Conservation (phyloP, 2,113 vertebrate species). For the Malaclemys terrapin region DNA sequence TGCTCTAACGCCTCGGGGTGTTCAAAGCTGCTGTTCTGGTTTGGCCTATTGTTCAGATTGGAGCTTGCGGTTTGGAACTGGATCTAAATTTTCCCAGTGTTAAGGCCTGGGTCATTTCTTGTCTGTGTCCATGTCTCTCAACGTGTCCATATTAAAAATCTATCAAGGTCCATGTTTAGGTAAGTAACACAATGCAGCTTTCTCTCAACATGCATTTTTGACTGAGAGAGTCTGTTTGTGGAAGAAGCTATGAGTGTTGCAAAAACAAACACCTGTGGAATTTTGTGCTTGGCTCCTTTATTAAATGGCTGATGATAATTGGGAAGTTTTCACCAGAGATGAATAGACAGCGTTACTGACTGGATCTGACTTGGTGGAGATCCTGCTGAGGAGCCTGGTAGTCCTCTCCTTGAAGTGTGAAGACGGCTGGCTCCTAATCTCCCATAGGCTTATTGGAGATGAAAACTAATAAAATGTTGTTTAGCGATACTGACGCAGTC, state of each 20-base stretch:
- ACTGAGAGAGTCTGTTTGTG: fast-evolving
- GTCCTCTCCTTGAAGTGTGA: fast-evolving
- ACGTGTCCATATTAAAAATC: background rate
- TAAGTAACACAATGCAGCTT: background rate
- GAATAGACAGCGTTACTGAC: fast-evolving
- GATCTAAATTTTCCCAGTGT: fast-evolving
- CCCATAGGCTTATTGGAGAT: fast-evolving
- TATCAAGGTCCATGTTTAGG: fast-evolving
- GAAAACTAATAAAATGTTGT: background rate
- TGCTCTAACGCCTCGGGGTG: background rate
- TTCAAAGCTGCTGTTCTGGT: background rate
- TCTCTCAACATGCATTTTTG: background rate
- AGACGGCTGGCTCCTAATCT: background rate
- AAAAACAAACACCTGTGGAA: background rate
- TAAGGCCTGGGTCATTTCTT: background rate
- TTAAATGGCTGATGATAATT: fast-evolving
- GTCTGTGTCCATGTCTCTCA: background rate
- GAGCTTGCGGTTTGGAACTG: background rate
- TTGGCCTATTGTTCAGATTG: fast-evolving
- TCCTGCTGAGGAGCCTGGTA: fast-evolving
- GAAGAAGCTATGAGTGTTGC: background rate
- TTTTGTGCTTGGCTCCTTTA: background rate
- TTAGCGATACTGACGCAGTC: background rate
- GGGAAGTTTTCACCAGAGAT: fast-evolving
- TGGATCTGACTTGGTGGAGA: fast-evolving